phyloP scores from a whole-genome alignment of 2,888 invertebrate species.

The Amphimallon solstitiale region DNA sequence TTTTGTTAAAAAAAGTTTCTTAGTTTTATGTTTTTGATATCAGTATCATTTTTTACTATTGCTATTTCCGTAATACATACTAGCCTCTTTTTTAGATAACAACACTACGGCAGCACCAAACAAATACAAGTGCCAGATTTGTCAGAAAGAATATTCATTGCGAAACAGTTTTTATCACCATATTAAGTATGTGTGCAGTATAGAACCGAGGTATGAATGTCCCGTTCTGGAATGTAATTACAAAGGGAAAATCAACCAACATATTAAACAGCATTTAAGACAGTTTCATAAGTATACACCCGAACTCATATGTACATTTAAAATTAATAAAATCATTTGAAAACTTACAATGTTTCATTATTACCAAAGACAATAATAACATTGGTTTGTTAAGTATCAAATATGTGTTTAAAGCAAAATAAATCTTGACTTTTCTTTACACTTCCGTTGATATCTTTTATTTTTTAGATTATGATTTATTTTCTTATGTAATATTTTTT shows the following conservation, averaged over 20 bases:
- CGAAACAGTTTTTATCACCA: conserved; percentile 23
- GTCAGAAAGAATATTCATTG: conserved; percentile 54
- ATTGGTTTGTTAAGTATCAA: no score
- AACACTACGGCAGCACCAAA: background rate
- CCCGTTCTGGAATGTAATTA: conserved; percentile 9
- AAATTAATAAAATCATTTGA: conserved; percentile 18
- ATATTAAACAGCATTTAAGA: conserved; percentile 16
- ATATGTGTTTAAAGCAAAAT: no score
- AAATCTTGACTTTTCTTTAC: no score
- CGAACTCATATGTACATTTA: background rate
- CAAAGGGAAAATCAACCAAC: conserved; percentile 28
- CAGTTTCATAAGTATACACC: conserved; percentile 15
- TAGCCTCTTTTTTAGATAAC: conserved; percentile 5
- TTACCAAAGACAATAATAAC: no score
- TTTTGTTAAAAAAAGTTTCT: no score
- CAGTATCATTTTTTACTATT: no score
- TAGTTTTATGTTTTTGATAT: no score
- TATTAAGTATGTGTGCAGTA: conserved; percentile 23
- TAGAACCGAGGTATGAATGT: conserved; percentile 24
- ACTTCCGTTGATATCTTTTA: no score
- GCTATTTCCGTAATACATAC: no score
- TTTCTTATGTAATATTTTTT: no score
- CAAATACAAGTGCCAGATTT: conserved; percentile 10
- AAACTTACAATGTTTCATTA: no score
- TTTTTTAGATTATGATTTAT: no score